Evolutionary conservation across 2,888 invertebrate genomes (phyloP).

Genomic region (Erynnis tages): DNA sequence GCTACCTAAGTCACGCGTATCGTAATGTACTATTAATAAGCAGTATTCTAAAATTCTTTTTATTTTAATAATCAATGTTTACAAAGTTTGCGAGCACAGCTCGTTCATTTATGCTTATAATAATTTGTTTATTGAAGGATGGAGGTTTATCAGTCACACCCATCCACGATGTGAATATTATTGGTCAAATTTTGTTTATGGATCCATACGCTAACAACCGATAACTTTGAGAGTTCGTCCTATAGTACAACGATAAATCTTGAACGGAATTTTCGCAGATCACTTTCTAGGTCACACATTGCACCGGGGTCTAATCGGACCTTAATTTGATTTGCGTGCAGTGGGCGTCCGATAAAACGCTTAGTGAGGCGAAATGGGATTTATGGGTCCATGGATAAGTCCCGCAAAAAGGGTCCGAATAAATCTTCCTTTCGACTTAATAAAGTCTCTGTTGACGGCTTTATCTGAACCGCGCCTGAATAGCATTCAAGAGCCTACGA

Average conservation of each 20-base stretch:
- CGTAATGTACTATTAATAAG: no score
- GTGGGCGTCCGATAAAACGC: conserved; percentile 65
- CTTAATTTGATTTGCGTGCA: conserved; percentile 74
- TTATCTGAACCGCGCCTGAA: conserved; percentile 58
- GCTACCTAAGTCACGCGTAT: no score
- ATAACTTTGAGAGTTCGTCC: no score
- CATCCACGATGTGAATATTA: no score
- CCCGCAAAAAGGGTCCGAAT: conserved; percentile 66
- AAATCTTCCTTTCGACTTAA: conserved; percentile 72
- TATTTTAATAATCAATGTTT: no score
- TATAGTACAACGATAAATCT: not conserved
- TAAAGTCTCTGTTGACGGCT: conserved; percentile 69
- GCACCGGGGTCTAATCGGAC: conserved; percentile 51
- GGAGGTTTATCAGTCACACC: no score
- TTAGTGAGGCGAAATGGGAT: conserved; percentile 67
- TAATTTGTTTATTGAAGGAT: no score
- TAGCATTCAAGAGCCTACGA: conserved; percentile 26
- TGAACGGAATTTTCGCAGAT: not conserved
- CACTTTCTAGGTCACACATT: conserved; percentile 1
- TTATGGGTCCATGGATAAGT: conserved; percentile 67
- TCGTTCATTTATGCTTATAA: no score
- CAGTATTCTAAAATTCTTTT: no score
- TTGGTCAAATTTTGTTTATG: no score
- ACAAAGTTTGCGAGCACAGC: no score
- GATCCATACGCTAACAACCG: no score